Conservation (phyloP, 2,797 vertebrate species). For the Acropternis orthonyx region DNA sequence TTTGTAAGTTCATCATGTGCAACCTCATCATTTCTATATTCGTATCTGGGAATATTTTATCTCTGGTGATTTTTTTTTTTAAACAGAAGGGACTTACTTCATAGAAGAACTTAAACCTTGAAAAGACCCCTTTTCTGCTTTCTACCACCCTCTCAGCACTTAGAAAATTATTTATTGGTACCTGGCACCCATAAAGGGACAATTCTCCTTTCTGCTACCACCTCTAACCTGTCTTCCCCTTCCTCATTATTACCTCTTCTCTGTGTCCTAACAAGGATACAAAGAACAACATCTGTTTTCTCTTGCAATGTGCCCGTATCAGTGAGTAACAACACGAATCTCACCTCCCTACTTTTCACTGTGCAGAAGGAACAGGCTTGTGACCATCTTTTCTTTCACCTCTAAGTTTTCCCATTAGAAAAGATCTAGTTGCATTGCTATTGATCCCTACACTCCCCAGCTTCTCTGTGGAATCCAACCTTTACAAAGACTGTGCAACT, state of each 20-base stretch:
- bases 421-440: background rate
- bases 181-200: background rate
- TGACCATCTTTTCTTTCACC: background rate
- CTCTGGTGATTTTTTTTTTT: background rate
- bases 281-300: background rate
- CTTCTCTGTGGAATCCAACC: background rate
- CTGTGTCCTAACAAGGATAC: background rate
- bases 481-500: background rate
- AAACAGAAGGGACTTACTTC: background rate
- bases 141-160: background rate
- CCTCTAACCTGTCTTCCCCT: background rate
- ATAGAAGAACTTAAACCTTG: background rate
- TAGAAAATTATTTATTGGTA: background rate
- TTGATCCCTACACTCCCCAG: background rate
- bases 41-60: background rate
- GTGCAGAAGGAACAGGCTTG: background rate
- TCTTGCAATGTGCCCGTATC: background rate
- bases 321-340: background rate
- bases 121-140: background rate
- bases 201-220: background rate
- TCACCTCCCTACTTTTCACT: background rate
- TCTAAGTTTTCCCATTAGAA: background rate
- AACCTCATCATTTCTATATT: background rate
- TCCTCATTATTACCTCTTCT: background rate
- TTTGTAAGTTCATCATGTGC: background rate